Percentiles rank a stretch among this genome's conserved stretches.
Conservation (phyloP, 1,140 invertebrate species). For the Rhyzopertha dominica region DNA sequence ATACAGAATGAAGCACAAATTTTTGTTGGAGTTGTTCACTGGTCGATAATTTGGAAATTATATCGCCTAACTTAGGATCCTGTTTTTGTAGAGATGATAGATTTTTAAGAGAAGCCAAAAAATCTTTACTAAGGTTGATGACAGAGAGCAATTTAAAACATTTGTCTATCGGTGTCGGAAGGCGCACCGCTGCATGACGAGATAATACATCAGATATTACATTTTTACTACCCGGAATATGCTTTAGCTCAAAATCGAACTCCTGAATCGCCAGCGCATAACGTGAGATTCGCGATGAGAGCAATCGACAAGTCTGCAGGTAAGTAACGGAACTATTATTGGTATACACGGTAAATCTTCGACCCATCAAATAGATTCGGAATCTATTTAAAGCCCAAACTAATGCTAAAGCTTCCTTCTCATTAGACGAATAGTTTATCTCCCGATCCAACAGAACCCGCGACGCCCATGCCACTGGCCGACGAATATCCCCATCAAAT, state of each 20-base stretch:
- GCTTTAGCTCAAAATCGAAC: conserved; percentile 5
- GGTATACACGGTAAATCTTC: conserved; percentile 1
- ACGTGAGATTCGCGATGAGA: background rate
- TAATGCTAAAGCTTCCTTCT: too few species aligned
- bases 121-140: too few species aligned
- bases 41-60: too few species aligned
- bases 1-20: too few species aligned
- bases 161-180: background rate
- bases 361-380: too few species aligned
- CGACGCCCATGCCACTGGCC: background rate
- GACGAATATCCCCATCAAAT: background rate
- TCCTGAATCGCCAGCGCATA: conserved; percentile 6
- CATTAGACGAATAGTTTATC: too few species aligned
- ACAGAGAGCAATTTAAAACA: conserved; percentile 4
- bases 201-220: conserved; percentile 2
- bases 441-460: too few species aligned
- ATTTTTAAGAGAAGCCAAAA: too few species aligned
- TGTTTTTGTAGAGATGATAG: too few species aligned
- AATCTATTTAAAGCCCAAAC: too few species aligned
- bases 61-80: too few species aligned
- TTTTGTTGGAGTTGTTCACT: too few species aligned
- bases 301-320: conserved; percentile 1
- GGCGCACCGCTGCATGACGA: conserved; percentile 1
- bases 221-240: conserved; percentile 2
- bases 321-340: conserved; percentile 3